These are phyloP conservation scores for Drosophila nr. medialis DNA, from an alignment of 2,888 invertebrate genomes.

Conservation along the genomic window DNA sequence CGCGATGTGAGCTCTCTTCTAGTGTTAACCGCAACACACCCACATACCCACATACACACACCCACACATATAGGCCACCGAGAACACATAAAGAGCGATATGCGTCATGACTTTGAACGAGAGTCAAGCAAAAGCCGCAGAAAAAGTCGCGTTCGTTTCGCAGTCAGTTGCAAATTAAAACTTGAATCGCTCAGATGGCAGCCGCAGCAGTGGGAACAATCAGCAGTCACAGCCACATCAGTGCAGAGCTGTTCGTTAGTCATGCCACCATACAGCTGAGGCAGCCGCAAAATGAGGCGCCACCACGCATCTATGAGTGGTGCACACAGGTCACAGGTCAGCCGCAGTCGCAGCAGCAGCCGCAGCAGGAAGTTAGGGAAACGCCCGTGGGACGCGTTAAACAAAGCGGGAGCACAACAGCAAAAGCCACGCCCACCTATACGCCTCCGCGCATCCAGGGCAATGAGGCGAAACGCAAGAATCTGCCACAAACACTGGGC, in stretches of 20 bases:
- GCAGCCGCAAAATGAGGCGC: slow-evolving; percentile 14
- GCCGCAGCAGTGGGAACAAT: slow-evolving; percentile 33
- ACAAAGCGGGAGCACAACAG: slow-evolving; percentile 20
- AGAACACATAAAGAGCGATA: slow-evolving; percentile 19
- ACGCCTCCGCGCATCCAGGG: slow-evolving; percentile 62
- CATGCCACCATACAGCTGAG: slow-evolving; percentile 59
- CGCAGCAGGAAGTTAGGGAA: slow-evolving; percentile 21
- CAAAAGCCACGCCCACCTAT: slow-evolving; percentile 42
- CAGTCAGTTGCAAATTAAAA: slow-evolving; percentile 65
- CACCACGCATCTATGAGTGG: slow-evolving; percentile 57
- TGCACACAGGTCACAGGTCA: slow-evolving; percentile 55
- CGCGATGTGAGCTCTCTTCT: slow-evolving; percentile 40
- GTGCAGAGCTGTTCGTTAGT: slow-evolving; percentile 57
- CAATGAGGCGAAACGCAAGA: slow-evolving; percentile 56
- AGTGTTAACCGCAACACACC: slow-evolving; percentile 36
- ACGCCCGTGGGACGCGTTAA: slow-evolving; percentile 29
- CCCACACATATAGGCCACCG: slow-evolving; percentile 9
- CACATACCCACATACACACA: slow-evolving; percentile 5
- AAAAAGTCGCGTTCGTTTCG: slow-evolving; percentile 57
- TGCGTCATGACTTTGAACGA: slow-evolving; percentile 37
- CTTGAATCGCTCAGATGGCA: slow-evolving; percentile 69
- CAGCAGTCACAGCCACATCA: slow-evolving; percentile 11
- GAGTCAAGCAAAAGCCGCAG: slow-evolving; percentile 59
- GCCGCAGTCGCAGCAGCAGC: slow-evolving; percentile 2
- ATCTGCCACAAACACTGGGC: slow-evolving; percentile 62